phyloP scores from a whole-genome alignment of 1,140 invertebrate species.

The Drosophila arizonae region DNA sequence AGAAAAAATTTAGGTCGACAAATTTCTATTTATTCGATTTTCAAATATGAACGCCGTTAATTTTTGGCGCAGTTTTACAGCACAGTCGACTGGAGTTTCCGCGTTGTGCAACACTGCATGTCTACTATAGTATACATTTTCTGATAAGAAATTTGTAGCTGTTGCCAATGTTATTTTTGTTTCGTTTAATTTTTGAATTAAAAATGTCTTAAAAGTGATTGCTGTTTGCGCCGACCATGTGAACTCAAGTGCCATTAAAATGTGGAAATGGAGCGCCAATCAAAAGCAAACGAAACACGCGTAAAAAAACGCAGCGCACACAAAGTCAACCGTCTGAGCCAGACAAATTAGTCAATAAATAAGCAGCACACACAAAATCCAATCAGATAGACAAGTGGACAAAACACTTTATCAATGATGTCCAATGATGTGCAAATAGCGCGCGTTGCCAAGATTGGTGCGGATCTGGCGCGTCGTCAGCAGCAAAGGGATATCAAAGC shows the following conservation, averaged over 20 bases:
- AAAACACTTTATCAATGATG: conserved; percentile 38
- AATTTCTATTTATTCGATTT: not conserved
- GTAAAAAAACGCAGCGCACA: conserved; percentile 15
- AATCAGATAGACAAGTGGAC: not conserved
- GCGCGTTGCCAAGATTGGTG: conserved; percentile 67
- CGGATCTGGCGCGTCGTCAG: conserved; percentile 50
- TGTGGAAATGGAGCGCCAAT: conserved; percentile 57
- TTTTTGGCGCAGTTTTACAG: not conserved
- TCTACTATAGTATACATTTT: conserved; percentile 67
- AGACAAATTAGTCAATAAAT: not conserved
- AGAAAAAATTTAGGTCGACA: not conserved
- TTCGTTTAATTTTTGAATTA: conserved; percentile 49
- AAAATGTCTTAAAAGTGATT: conserved; percentile 59
- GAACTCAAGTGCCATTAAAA: conserved; percentile 37
- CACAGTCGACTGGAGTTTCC: not conserved
- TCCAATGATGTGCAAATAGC: conserved; percentile 80
- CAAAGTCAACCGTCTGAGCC: conserved; percentile 31
- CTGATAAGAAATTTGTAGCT: conserved; percentile 64
- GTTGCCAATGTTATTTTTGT: conserved; percentile 24
- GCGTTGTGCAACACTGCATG: conserved; percentile 31
- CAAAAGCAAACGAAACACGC: conserved; percentile 42
- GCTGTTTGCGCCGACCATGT: conserved; percentile 33
- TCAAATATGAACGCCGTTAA: conserved; percentile 12
- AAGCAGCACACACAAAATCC: not conserved
- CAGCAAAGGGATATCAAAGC: conserved; percentile 20